Percentiles rank a stretch among this genome's conserved stretches.
Evolutionary conservation across 2,888 invertebrate species (phyloP).

Genomic region (Thecocarcelia acutangulata): DNA sequence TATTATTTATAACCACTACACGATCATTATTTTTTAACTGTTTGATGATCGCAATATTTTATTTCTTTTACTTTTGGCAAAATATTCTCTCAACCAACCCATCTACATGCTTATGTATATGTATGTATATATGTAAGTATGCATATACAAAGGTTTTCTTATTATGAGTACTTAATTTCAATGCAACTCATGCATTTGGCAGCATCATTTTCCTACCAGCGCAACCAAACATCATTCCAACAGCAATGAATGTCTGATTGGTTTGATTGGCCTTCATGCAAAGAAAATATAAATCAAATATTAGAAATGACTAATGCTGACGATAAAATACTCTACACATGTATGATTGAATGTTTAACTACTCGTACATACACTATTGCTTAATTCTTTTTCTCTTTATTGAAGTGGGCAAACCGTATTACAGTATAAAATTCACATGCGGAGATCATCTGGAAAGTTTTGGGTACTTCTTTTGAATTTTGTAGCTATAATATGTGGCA

Average conservation of each 20-base stretch:
- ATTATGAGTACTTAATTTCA: conserved; percentile 66
- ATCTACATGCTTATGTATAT: neutral
- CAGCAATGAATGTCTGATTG: too few relatives aligned
- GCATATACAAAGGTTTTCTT: neutral
- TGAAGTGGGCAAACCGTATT: neutral
- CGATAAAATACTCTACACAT: conserved; percentile 46
- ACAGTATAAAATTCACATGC: conserved; percentile 28
- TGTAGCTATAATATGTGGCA: too few relatives aligned
- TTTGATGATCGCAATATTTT: conserved; percentile 64
- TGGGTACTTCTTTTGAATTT: neutral
- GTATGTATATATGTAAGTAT: too few relatives aligned
- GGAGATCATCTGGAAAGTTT: neutral
- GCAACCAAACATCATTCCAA: neutral
- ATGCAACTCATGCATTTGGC: conserved; percentile 37
- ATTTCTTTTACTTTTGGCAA: conserved; percentile 36
- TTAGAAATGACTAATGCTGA: conserved; percentile 12
- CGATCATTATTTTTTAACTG: conserved; percentile 64
- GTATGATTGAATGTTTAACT: conserved; percentile 20
- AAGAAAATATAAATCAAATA: conserved; percentile 45
- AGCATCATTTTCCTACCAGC: conserved; percentile 44
- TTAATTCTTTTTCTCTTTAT: neutral
- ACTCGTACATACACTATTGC: conserved; percentile 10
- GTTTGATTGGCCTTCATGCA: conserved; percentile 67
- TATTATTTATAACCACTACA: conserved; percentile 77
- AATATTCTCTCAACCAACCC: conserved; percentile 36